Conservation (phyloP, 2,797 vertebrate species). For the Gadopsis marmoratus region DNA sequence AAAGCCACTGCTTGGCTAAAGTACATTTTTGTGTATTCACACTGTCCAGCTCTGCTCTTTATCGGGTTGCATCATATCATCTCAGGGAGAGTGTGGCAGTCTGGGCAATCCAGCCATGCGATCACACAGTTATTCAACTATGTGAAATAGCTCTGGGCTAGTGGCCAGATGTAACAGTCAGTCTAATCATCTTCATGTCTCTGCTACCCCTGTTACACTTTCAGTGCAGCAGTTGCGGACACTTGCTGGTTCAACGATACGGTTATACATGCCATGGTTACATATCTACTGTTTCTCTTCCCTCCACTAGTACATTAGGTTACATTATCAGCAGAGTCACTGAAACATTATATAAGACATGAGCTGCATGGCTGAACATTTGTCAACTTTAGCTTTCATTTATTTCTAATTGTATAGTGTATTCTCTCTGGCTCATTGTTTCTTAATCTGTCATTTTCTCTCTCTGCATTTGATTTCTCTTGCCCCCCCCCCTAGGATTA, state of each 20-base stretch:
- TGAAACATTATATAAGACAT: constrained; percentile 50
- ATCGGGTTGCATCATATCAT: constrained; percentile 81
- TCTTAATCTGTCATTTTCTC: constrained; percentile 11
- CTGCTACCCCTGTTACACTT: constrained; percentile 51
- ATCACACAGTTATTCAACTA: constrained; percentile 69
- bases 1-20: constrained; percentile 70
- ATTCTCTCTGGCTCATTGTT: constrained; percentile 21
- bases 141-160: constrained; percentile 71
- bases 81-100: constrained; percentile 63
- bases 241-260: constrained; percentile 48
- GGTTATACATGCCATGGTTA: constrained; percentile 28
- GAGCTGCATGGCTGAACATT: constrained; percentile 9
- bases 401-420: constrained; percentile 7
- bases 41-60: constrained; percentile 70
- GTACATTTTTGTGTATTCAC: constrained; percentile 75
- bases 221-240: constrained; percentile 39
- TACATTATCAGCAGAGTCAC: constrained; percentile 58
- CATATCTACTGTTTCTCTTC: constrained; percentile 28
- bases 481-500: constrained; percentile 28
- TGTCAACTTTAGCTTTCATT: constrained; percentile 5
- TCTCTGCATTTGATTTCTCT: constrained; percentile 19
- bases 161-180: constrained; percentile 70
- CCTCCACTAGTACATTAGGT: constrained; percentile 33
- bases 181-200: constrained; percentile 64
- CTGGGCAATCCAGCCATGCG: constrained; percentile 60